Evolutionary conservation across 2,113 vertebrate species (phyloP).

Genomic region (Marmota monax): DNA sequence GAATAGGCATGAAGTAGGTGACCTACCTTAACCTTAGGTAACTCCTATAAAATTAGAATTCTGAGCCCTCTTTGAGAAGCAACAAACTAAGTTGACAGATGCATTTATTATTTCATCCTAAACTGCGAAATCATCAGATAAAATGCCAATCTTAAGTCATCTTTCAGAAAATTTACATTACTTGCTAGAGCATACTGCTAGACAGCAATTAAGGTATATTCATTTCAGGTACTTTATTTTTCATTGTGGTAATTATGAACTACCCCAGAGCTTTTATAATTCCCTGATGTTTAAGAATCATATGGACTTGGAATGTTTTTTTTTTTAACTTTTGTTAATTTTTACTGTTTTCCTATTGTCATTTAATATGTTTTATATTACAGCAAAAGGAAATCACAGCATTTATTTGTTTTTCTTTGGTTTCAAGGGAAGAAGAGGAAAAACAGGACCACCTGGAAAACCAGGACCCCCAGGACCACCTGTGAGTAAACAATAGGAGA

Average conservation of each 20-base stretch:
- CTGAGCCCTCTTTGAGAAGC: conserved; percentile 3
- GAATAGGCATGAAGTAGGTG: neutral
- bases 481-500: conserved; percentile 84
- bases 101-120: conserved; percentile 29
- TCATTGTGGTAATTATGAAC: conserved; percentile 47
- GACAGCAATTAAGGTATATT: neutral
- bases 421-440: conserved; percentile 90
- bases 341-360: neutral
- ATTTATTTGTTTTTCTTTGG: conserved; percentile 70
- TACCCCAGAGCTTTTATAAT: neutral
- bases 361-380: conserved; percentile 56
- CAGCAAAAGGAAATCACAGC: conserved; percentile 30
- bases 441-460: conserved; percentile 88
- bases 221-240: neutral
- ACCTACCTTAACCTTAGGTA: neutral
- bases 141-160: conserved; percentile 48
- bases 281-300: neutral
- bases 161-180: conserved; percentile 6
- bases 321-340: conserved; percentile 30
- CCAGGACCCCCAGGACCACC: conserved; percentile 89
- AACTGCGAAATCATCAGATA: neutral
- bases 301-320: conserved; percentile 42
- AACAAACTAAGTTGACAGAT: conserved; percentile 37
- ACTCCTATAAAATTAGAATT: conserved; percentile 2
- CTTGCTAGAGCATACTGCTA: neutral